Evolutionary conservation across 2,797 vertebrate species (phyloP).

Genomic region (Pseudocheirus occidentalis): DNA sequence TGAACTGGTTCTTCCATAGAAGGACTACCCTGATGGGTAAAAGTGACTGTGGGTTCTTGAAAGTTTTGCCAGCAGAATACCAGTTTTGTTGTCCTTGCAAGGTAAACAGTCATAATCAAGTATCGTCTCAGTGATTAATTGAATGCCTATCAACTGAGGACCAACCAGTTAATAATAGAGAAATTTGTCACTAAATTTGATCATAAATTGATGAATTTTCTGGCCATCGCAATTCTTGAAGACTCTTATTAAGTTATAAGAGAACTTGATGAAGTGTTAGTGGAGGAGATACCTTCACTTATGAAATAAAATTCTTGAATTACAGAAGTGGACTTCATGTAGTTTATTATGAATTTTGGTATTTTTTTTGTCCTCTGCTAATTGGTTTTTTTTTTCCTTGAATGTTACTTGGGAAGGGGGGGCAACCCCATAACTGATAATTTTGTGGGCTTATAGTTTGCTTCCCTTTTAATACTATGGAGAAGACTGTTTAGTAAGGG

Average conservation of each 20-base stretch:
- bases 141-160: background rate
- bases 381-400: background rate
- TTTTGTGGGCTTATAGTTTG: background rate
- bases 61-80: background rate
- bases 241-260: background rate
- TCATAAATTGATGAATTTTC: background rate
- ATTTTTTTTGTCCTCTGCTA: background rate
- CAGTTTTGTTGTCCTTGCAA: background rate
- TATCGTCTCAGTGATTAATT: background rate
- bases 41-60: background rate
- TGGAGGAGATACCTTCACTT: background rate
- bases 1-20: slow-evolving; percentile 21
- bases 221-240: background rate
- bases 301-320: background rate
- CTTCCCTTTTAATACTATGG: background rate
- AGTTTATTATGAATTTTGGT: background rate
- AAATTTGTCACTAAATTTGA: background rate
- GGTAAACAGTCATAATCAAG: background rate
- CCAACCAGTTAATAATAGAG: background rate
- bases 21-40: background rate
- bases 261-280: background rate
- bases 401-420: background rate
- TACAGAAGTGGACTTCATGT: background rate
- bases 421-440: background rate
- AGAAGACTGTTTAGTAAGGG: background rate